Percentiles rank a stretch among this genome's conserved stretches.
Evolutionary conservation across 2,113 vertebrate species (phyloP).

Genomic region (Phocoena sinus): DNA sequence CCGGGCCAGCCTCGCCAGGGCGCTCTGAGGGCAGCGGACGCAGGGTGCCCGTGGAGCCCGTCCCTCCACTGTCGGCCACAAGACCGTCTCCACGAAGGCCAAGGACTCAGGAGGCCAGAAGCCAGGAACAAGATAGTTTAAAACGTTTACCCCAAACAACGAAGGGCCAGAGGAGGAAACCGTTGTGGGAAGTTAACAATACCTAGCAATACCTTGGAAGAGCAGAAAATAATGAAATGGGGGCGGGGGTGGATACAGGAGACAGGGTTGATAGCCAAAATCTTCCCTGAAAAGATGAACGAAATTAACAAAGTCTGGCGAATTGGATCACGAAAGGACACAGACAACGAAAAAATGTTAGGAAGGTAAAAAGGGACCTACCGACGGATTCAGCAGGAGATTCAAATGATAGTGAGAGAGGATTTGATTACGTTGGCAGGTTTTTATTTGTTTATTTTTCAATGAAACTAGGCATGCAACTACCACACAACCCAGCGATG

Average conservation of each 20-base stretch:
- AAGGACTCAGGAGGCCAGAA: no score
- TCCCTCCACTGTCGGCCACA: fast-evolving
- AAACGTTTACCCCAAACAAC: neutral
- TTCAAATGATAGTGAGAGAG: fast-evolving
- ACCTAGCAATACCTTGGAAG: no score
- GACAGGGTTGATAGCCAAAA: neutral
- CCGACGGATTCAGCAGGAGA: fast-evolving
- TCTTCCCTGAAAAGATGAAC: neutral
- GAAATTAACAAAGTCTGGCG: neutral
- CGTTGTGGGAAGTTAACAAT: neutral
- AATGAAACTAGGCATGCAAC: neutral
- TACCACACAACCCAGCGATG: fast-evolving
- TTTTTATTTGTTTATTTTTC: neutral
- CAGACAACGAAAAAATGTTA: neutral
- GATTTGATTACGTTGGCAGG: fast-evolving
- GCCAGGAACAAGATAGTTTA: no score
- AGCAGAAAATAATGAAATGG: fast-evolving
- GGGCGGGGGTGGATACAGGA: fast-evolving
- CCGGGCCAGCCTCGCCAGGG: neutral
- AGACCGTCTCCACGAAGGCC: fast-evolving
- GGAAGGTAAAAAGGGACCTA: neutral
- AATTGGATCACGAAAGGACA: neutral
- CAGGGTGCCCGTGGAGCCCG: neutral
- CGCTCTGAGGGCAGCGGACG: fast-evolving
- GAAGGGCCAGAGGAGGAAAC: neutral